Evolutionary conservation across 37 sponge, comb jelly and placozoan species (phyloP).

Genomic region (Halichondria panicea): DNA sequence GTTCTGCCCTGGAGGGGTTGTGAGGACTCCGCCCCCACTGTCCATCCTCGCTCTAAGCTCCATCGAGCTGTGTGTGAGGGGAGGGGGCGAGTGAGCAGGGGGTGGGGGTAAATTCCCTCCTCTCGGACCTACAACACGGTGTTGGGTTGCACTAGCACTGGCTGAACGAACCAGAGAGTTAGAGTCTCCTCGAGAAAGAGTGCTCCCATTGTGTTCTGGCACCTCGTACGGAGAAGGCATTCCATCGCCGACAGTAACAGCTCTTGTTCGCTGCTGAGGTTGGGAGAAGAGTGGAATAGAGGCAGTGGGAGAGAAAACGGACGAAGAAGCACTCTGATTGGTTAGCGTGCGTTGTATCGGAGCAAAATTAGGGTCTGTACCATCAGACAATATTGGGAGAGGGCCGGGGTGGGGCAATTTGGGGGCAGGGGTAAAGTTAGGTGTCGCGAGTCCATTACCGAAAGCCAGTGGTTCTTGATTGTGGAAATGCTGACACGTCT

Average conservation of each 20-base stretch:
- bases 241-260: conserved; percentile 2
- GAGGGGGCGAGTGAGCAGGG: conserved; percentile 36
- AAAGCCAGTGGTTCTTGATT: background rate
- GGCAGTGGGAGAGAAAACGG: conserved; percentile 10
- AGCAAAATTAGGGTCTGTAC: background rate
- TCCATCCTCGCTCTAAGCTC: background rate
- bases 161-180: background rate
- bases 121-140: background rate
- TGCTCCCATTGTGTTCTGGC: conserved; percentile 22
- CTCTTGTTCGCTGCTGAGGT: background rate
- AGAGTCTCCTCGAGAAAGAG: conserved; percentile 1
- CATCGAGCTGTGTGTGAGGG: conserved; percentile 14
- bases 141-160: background rate
- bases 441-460: background rate
- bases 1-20: background rate
- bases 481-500: background rate
- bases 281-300: conserved; percentile 2
- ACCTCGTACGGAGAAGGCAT: conserved; percentile 52
- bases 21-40: background rate
- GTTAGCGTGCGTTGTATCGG: conserved; percentile 24
- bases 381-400: background rate
- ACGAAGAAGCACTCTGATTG: background rate
- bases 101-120: conserved; percentile 16
- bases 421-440: background rate
- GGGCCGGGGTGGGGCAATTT: conserved; percentile 17